These are phyloP conservation scores for Atlantisia rogersi DNA, from an alignment of 2,113 vertebrate genomes.

Conservation along the genomic window DNA sequence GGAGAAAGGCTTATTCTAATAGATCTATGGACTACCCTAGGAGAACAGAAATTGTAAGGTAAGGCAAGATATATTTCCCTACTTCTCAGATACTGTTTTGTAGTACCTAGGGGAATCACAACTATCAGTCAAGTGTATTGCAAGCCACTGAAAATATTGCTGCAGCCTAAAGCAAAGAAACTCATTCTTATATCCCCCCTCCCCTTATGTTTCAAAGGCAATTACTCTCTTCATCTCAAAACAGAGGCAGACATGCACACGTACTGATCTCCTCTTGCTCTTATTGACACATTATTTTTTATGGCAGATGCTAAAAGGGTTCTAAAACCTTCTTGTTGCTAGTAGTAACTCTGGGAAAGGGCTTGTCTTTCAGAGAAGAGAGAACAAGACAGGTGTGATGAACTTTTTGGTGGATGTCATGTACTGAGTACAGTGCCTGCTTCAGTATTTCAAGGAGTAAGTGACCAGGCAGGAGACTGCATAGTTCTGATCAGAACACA, in stretches of 20 bases:
- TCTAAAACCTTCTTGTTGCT: neutral
- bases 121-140: neutral
- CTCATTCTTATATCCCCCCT: neutral
- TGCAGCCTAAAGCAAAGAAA: neutral
- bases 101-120: neutral
- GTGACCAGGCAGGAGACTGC: neutral
- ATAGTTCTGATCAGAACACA: neutral
- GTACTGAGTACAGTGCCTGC: neutral
- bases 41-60: conserved; percentile 64
- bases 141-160: neutral
- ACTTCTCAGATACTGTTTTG: neutral
- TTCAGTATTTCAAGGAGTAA: neutral
- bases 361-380: neutral
- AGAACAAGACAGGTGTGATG: neutral
- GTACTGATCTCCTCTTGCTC: neutral
- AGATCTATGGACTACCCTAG: conserved; percentile 63
- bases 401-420: neutral
- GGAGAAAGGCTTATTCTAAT: conserved; percentile 64
- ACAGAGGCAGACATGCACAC: neutral
- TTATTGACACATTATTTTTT: neutral
- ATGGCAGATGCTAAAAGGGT: neutral
- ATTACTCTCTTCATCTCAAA: neutral
- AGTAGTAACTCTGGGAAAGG: neutral
- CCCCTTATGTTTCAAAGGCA: neutral
- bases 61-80: conserved; percentile 65